Evolutionary conservation across 2,113 vertebrate genomes (phyloP).

Genomic region (Sakesphorus luctuosus): DNA sequence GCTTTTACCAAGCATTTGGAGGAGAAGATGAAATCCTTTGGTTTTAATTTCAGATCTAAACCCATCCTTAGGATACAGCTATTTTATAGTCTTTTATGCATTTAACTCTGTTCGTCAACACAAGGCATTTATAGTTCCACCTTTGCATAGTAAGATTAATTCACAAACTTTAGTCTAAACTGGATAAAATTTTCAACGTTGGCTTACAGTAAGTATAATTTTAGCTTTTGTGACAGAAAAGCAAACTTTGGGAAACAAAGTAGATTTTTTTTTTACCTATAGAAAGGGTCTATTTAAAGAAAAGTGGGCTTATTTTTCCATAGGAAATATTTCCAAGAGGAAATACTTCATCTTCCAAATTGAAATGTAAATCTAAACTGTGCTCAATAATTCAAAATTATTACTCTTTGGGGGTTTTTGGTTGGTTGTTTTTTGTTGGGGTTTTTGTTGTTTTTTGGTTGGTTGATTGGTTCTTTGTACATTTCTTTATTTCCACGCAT

Average conservation of each 20-base stretch:
- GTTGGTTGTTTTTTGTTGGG: too few relatives aligned
- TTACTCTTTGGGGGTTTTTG: neutral
- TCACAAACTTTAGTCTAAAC: neutral
- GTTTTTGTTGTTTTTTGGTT: neutral
- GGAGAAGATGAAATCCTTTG: neutral
- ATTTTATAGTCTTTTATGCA: neutral
- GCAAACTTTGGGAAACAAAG: neutral
- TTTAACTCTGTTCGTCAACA: neutral
- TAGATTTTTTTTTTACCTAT: neutral
- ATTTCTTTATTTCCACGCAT: neutral
- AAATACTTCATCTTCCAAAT: neutral
- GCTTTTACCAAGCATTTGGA: neutral
- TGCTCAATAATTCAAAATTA: neutral
- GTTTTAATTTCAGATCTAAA: neutral
- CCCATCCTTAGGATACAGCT: neutral
- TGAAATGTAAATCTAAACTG: conserved; percentile 4
- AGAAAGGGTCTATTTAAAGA: neutral
- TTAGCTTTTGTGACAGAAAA: conserved; percentile 4
- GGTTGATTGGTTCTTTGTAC: neutral
- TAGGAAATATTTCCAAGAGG: neutral
- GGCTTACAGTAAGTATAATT: neutral
- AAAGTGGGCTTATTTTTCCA: neutral
- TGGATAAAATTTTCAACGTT: neutral
- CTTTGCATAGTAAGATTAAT: neutral
- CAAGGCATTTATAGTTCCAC: neutral